These are phyloP conservation scores for Coptodon bakossiorum DNA, from an alignment of 2,113 vertebrate species.

Conservation along the genomic window DNA sequence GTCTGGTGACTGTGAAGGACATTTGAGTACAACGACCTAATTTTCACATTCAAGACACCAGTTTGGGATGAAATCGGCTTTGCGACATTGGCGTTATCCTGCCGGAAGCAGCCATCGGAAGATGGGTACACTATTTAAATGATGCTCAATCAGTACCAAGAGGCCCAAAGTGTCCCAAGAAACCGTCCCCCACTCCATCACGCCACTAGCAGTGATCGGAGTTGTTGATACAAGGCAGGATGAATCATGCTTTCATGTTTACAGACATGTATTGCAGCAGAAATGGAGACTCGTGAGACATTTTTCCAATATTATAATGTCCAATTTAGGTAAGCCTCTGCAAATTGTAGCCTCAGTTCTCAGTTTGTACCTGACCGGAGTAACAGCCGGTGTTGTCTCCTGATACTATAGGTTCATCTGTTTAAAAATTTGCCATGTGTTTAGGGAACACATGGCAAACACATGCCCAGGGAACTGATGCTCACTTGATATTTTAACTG, in stretches of 20 bases:
- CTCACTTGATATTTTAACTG: background rate
- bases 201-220: background rate
- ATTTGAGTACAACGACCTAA: background rate
- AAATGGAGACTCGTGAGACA: rapidly evolving
- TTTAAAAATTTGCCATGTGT: background rate
- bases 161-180: background rate
- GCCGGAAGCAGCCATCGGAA: rapidly evolving
- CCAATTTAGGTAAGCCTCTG: background rate
- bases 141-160: background rate
- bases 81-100: rapidly evolving
- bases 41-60: background rate
- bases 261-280: background rate
- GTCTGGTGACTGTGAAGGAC: background rate
- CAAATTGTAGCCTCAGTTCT: background rate
- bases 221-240: background rate
- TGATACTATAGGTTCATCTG: background rate
- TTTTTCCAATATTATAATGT: background rate
- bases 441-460: background rate
- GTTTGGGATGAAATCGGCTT: background rate
- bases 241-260: background rate
- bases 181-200: background rate
- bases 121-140: background rate
- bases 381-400: rapidly evolving
- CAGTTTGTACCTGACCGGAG: background rate
- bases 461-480: background rate